Base-by-base conservation (phyloP, 2,888 invertebrate genomes). In the Agrilus mali region DNA sequence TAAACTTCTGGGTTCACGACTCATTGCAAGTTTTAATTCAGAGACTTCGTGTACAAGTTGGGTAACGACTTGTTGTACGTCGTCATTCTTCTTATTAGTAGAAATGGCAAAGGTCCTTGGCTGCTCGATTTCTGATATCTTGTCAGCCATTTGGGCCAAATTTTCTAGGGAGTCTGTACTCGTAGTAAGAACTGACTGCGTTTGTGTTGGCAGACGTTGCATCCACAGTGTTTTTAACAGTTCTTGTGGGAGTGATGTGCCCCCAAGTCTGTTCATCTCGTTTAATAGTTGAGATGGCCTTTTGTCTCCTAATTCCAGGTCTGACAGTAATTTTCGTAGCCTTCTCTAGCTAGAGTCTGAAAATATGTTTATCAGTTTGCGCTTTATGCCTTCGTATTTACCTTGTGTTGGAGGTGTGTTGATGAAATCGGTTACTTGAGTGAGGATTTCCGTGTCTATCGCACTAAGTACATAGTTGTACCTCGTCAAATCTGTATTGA, bases 401-500 rank as follows among this genome's bases (percentile, higher is more conserved):
- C 32, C 32, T 27, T n/a, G n/a, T n/a, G 32, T 16, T 3, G 43
- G 43, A 6, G 43, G 43, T n/a, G n/a, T 27, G 32, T 22, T 15
- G n/a, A 43, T n/a, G 15, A 41, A 41, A 20, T 43, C 40, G 3
- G 32, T 43, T 31, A 41, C 43, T 31, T 42, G 38, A 3, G 12
- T 10, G 10, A 43, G 32, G 4, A 43, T 17, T 14, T 43, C 43
- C 10, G 40, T 43, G 32, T 43, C 43, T 16, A 43, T 43, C 12
- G 43, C 47, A 2, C 51, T 47, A 0, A 55, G 45, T 0, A 57
- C 50, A n/a, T 50, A 49, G 3, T 52, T 43, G 31, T 54, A 57
- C 32, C 54, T 60, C 0, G 51, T 49, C 0, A 13, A 5, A 20
- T 58, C 57, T 1, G 39, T 22, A 1, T 33, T 48, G 7, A 59